A percentile compares a stretch with the other conserved stretches of the same genome.
These are phyloP conservation scores for Thamnophis sirtalis DNA, from an alignment of 2,113 vertebrate species.

Conservation along the genomic window DNA sequence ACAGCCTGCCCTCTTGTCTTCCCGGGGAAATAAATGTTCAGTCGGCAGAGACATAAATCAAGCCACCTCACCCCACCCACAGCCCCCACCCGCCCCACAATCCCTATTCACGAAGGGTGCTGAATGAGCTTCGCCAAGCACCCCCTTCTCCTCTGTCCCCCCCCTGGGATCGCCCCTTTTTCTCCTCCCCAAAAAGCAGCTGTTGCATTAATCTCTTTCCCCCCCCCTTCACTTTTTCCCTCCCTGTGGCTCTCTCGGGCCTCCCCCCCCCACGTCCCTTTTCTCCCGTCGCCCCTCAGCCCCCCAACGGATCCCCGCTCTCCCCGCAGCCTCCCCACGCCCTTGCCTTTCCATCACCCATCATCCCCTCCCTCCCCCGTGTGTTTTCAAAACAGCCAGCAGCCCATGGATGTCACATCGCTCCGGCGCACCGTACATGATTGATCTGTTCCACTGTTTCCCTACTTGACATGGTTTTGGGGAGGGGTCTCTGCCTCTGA, in stretches of 20 bases:
- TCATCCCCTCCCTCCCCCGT: conserved; percentile 48
- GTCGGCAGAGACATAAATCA: conserved; percentile 85
- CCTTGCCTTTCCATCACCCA: conserved; percentile 53
- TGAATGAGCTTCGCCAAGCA: conserved; percentile 43
- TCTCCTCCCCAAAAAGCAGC: conserved; percentile 67
- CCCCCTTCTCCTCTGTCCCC: conserved; percentile 15
- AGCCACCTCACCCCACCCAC: conserved; percentile 67
- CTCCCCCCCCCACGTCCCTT: conserved; percentile 65
- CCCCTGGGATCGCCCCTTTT: conserved; percentile 38
- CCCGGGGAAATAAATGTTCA: conserved; percentile 77
- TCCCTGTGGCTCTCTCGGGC: conserved; percentile 49
- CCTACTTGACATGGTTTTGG: conserved; percentile 81
- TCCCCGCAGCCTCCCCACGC: conserved; percentile 49
- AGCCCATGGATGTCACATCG: conserved; percentile 85
- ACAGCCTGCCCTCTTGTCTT: conserved; percentile 43
- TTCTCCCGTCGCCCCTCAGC: conserved; percentile 64
- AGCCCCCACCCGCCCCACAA: conserved; percentile 70
- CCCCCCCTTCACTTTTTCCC: conserved; percentile 75
- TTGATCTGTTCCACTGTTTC: conserved; percentile 94
- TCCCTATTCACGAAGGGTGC: conserved; percentile 68
- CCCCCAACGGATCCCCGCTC: conserved; percentile 67
- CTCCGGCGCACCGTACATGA: conserved; percentile 90
- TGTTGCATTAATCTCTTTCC: conserved; percentile 80
- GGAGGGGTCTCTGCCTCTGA: conserved; percentile 68
- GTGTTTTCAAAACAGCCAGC: conserved; percentile 65